Evolutionary conservation across 2,113 vertebrate species (phyloP), one percentile per base, ranked within the genome.

Genomic region (Hepsetus odoe): DNA sequence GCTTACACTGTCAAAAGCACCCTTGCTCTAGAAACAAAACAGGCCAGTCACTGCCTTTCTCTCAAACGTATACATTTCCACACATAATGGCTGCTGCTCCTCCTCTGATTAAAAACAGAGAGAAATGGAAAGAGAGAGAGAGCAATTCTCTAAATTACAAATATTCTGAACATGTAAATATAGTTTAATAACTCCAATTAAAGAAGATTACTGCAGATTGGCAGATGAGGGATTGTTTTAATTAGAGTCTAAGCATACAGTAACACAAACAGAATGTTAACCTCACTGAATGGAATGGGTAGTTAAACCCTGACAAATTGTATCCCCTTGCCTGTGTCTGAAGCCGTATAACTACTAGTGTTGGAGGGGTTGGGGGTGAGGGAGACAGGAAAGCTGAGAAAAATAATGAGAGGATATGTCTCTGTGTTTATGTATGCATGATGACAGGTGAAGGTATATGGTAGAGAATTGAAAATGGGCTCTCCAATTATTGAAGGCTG

Each of bases 81-180:
- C 94, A 95, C 94, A 96, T 94, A 94, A 94, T 93, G 92, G 59
- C 56, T 72, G 58, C 94, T 95, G 95, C 93, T 95, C 95, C 93
- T 92, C 95, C 94, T 91, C 97, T 98, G 97, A 99, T 98, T 98
- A 98, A 96, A 97, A 94, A 94, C 94, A 95, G 95, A 32, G 32
- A 72, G 51, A 72, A 68, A 77, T n/a, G n/a, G 74, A 55, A 49
- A 66, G 61, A 64, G 68, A 71, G 61, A 77, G 95, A 97, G 96
- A 96, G 96, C 96, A 99, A 99, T 99, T 97, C 98, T 95, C 95
- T 98, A 99, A 99, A 99, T 99, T 98, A 98, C 96, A 98, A 98
- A 96, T 97, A 99, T 98, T 99, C 96, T 98, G 96, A 96, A 97
- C 96, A 98, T 98, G 96, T 98, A 99, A 99, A 99, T 98, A 99